Percentiles rank a stretch among this genome's conserved stretches.
These are phyloP conservation scores for Dendrocincla tyrannina DNA, from an alignment of 2,797 vertebrate genomes.

Conservation along the genomic window DNA sequence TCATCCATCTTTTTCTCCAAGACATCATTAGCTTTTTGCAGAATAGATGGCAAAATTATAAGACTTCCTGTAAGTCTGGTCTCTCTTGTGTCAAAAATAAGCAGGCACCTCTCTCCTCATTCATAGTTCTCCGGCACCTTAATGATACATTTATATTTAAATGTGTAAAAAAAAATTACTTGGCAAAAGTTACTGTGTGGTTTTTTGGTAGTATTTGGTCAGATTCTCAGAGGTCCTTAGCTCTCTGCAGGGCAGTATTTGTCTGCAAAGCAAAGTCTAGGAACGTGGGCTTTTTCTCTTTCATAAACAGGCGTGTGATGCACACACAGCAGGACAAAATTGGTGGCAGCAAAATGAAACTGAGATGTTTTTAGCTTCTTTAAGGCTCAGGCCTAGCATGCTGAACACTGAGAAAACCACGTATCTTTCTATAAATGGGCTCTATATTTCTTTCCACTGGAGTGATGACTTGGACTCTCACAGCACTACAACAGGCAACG, in stretches of 20 bases:
- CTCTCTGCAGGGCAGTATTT: neutral
- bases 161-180: too few relatives aligned
- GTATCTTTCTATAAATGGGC: accelerated
- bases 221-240: neutral
- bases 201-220: neutral
- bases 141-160: neutral
- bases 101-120: neutral
- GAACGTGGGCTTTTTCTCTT: neutral
- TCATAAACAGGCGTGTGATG: neutral
- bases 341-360: neutral
- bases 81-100: neutral
- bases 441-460: neutral
- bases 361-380: neutral
- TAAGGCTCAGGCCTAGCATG: neutral
- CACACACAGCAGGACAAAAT: accelerated
- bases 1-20: neutral
- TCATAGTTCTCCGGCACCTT: neutral
- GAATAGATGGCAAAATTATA: neutral
- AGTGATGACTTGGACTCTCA: neutral
- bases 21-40: neutral
- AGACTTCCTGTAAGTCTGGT: neutral
- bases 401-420: neutral
- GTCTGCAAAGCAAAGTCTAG: neutral
- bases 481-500: neutral
- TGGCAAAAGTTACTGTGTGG: accelerated